These are phyloP conservation scores for Sylvilagus bachmani DNA, from an alignment of 2,113 vertebrate genomes.

Conservation along the genomic window DNA sequence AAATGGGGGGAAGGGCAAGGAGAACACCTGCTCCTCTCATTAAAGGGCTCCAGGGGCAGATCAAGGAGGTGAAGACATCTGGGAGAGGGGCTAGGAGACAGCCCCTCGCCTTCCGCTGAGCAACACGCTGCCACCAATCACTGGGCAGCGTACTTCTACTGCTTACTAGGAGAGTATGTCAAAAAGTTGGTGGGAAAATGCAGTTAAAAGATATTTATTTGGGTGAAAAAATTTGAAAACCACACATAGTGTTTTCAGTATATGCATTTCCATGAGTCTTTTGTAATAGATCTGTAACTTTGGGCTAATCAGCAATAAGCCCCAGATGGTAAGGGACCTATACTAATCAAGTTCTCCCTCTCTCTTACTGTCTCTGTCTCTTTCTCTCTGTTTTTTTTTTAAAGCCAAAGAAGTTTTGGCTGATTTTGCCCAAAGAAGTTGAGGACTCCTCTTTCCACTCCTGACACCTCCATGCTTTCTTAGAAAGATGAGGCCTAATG, in stretches of 20 bases:
- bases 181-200: too few species aligned
- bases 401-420: background rate
- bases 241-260: too few species aligned
- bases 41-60: slow-evolving; percentile 3
- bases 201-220: too few species aligned
- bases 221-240: too few species aligned
- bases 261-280: background rate
- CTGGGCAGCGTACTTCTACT: background rate
- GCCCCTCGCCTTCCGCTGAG: background rate
- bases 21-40: slow-evolving; percentile 15
- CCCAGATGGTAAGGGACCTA: background rate
- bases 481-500: background rate
- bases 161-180: background rate
- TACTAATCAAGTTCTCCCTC: background rate
- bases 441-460: background rate
- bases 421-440: background rate
- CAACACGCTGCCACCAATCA: background rate
- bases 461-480: background rate
- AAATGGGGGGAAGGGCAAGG: background rate
- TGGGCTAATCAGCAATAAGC: background rate
- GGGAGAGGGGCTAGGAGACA: background rate
- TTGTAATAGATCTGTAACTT: background rate
- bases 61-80: background rate
- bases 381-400: background rate
- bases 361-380: too few species aligned